phyloP scores from a whole-genome alignment of 1,140 invertebrate species.

The Orius insidiosus region DNA sequence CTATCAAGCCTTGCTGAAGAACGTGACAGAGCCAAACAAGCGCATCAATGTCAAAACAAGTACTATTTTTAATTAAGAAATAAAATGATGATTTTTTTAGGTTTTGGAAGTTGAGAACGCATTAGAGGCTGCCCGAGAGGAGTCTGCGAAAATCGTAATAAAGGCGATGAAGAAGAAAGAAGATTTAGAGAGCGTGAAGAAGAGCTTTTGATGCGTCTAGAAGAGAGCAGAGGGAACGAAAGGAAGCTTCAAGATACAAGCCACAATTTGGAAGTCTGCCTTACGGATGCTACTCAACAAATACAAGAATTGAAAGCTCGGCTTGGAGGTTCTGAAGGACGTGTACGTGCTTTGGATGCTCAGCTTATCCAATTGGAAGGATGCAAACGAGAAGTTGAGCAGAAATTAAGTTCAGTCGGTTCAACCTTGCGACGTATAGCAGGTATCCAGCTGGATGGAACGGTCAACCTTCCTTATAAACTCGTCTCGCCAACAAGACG shows the following conservation, averaged over 20 bases:
- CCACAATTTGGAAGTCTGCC: slow-evolving; percentile 72
- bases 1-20: slow-evolving; percentile 58
- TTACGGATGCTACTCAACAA: slow-evolving; percentile 73
- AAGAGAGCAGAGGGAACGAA: slow-evolving; percentile 67
- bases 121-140: slow-evolving; percentile 50
- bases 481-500: slow-evolving; percentile 48
- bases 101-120: slow-evolving; percentile 51
- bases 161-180: slow-evolving; percentile 61
- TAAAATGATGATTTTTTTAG: no score
- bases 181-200: slow-evolving; percentile 56
- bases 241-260: slow-evolving; percentile 74
- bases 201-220: slow-evolving; percentile 58
- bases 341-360: slow-evolving; percentile 60
- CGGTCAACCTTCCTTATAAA: slow-evolving; percentile 43
- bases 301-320: slow-evolving; percentile 72
- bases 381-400: slow-evolving; percentile 61
- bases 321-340: slow-evolving; percentile 66
- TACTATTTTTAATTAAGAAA: no score
- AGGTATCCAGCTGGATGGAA: slow-evolving; percentile 64
- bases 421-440: slow-evolving; percentile 64
- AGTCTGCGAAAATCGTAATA: slow-evolving; percentile 44
- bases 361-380: slow-evolving; percentile 59
- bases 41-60: slow-evolving; percentile 56
- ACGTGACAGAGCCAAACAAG: slow-evolving; percentile 47
- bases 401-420: slow-evolving; percentile 62